Base-by-base conservation (phyloP, 2,888 invertebrate species). In the Noctua pronuba region DNA sequence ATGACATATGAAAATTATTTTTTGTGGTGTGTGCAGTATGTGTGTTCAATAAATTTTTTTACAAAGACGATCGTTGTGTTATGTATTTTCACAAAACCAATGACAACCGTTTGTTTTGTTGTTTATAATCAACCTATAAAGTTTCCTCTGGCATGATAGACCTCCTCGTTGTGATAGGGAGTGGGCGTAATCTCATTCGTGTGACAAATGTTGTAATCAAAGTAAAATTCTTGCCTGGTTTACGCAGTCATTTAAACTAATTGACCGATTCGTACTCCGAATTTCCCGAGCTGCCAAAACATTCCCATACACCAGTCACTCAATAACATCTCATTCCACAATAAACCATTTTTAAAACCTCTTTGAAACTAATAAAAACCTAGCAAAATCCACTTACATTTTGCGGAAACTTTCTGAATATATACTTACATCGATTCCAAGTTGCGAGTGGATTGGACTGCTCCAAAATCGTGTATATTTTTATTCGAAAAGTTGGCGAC, bases 401-500 rank as follows among this genome's bases (percentile, higher is more conserved):
- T 81, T 70, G 73, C 77, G 68, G 73, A 73, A 87, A 88, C 88
- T 88, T 88, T 80, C 60, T 71, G 75, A 88, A 87, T 85, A 88
- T 77, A 81, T 62, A 84, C 41, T 69, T 52, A 84, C 80, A 84
- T 83, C 82, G 82, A 86, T 87, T 83, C 73, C 28, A 84, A 87
- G 75, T 87, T 77, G 86, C 77, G 58, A 70, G 79, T 83, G 88
- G 81, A 87, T 87, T 88, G 88, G 85, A 80, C 80, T 78, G 74
- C 80, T 87, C 80, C 69, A 49, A 80, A 84, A 84, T 86, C 72
- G 81, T 87, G 84, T 86, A 84, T 82, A 87, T 83, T 88, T 88
- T 88, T 88, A 88, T 88, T 87, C 68, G 81, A 82, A 88, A 88
- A 88, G 73, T 88, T 88, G 76, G 73, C 72, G 79, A 86, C 82